These are phyloP conservation scores for Microplitis mediator DNA, from an alignment of 1,140 invertebrate species.

Conservation along the genomic window DNA sequence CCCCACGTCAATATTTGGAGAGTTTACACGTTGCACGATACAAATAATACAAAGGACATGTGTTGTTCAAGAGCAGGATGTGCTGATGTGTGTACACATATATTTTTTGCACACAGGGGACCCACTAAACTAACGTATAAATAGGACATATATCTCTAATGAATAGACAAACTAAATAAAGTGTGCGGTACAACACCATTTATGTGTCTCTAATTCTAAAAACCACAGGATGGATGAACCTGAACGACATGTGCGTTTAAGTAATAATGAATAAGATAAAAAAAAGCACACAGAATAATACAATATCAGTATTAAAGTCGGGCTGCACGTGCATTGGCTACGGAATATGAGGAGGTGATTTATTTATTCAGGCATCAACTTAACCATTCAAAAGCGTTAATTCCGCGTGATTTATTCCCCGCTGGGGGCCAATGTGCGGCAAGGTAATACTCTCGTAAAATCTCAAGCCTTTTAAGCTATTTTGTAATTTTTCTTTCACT, in stretches of 20 bases:
- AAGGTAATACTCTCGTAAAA: slow-evolving; percentile 15
- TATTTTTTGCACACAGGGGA: background rate
- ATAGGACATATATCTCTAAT: too few species aligned
- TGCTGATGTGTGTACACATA: background rate
- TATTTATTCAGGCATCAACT: slow-evolving; percentile 11
- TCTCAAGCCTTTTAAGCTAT: slow-evolving; percentile 17
- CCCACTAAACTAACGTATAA: background rate
- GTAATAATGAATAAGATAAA: background rate
- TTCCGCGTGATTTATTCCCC: slow-evolving; percentile 26
- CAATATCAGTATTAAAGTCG: slow-evolving; percentile 14
- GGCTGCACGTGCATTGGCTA: slow-evolving; percentile 13
- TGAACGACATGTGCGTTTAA: slow-evolving; percentile 8
- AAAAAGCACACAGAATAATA: slow-evolving; percentile 3
- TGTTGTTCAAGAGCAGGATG: slow-evolving; percentile 20
- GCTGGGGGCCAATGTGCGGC: background rate
- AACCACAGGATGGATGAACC: slow-evolving; percentile 4
- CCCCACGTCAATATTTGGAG: slow-evolving; percentile 26
- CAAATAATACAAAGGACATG: slow-evolving; percentile 6
- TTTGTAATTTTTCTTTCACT: slow-evolving; percentile 17
- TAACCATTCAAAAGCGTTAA: slow-evolving; percentile 19
- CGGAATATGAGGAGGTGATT: slow-evolving; percentile 11
- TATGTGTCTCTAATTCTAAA: background rate
- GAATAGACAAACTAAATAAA: background rate
- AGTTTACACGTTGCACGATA: slow-evolving; percentile 19
- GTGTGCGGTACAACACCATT: background rate